A percentile compares a stretch with the other conserved stretches of the same genome.
Evolutionary conservation across 2,888 invertebrate species (phyloP).

Genomic region (Idaea biselata): DNA sequence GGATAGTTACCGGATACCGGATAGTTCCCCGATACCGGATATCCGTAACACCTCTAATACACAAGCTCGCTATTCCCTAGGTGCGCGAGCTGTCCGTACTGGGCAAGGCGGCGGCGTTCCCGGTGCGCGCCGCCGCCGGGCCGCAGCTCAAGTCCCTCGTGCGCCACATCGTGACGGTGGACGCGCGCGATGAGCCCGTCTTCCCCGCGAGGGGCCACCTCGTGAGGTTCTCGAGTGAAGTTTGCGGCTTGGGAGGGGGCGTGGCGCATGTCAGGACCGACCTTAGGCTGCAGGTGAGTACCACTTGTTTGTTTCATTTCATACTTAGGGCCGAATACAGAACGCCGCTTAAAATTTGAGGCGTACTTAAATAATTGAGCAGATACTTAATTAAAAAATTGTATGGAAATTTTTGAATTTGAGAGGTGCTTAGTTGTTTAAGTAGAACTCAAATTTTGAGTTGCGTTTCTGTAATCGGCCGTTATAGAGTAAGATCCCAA

Average conservation of each 20-base stretch:
- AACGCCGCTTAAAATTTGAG: no score
- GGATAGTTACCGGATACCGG: no score
- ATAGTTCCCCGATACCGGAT: no score
- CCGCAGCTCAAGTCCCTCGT: slow-evolving; percentile 93
- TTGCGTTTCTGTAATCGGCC: no score
- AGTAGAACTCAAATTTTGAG: no score
- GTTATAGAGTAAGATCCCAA: no score
- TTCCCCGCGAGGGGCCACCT: slow-evolving; percentile 89
- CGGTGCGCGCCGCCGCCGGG: slow-evolving; percentile 86
- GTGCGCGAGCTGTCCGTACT: slow-evolving; percentile 89
- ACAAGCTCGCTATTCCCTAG: not conserved
- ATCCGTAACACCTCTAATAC: no score
- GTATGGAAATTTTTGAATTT: no score
- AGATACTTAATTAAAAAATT: no score
- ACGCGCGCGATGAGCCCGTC: slow-evolving; percentile 88
- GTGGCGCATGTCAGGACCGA: slow-evolving; percentile 94
- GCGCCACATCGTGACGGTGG: slow-evolving; percentile 88
- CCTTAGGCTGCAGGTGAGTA: slow-evolving; percentile 59
- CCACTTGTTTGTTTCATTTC: slow-evolving; percentile 20
- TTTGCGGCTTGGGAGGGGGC: slow-evolving; percentile 95
- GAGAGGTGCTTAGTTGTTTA: no score
- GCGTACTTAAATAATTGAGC: no score
- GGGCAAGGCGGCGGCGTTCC: slow-evolving; percentile 84
- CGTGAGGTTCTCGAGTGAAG: slow-evolving; percentile 88
- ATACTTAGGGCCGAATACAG: no score